These are phyloP conservation scores for Epinephelus coioides DNA, from an alignment of 2,797 vertebrate species.

Conservation along the genomic window DNA sequence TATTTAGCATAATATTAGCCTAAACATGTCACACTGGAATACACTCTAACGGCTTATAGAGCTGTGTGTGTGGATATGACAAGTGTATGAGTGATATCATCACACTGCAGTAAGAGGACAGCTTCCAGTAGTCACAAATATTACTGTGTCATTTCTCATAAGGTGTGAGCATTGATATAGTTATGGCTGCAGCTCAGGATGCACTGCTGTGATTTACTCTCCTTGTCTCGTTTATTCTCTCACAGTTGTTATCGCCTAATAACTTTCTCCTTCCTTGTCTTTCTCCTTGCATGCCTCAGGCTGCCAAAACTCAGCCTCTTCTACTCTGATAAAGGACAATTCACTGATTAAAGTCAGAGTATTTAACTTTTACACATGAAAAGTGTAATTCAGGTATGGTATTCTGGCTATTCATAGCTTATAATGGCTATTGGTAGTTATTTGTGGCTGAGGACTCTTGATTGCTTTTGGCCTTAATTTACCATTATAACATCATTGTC, in stretches of 20 bases:
- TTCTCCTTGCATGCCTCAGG: not conserved
- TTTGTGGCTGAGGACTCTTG: not conserved
- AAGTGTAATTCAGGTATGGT: no score
- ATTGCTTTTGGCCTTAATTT: not conserved
- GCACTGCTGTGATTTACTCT: slow-evolving; percentile 10
- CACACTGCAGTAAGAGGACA: slow-evolving; percentile 4
- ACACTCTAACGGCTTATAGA: slow-evolving; percentile 32
- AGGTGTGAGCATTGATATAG: slow-evolving; percentile 9
- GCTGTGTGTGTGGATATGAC: slow-evolving; percentile 18
- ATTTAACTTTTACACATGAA: not conserved
- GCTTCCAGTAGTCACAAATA: slow-evolving; percentile 30
- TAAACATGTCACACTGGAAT: slow-evolving; percentile 57
- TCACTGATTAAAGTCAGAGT: not conserved
- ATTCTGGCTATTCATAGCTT: no score
- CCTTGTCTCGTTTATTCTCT: not conserved
- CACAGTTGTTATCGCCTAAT: not conserved
- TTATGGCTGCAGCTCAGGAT: slow-evolving; percentile 25
- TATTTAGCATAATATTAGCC: slow-evolving; percentile 72
- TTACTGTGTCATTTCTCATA: slow-evolving; percentile 19
- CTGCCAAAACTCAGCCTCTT: not conserved
- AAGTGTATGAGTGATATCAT: slow-evolving; percentile 16
- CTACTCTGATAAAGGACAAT: not conserved
- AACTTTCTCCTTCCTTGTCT: not conserved
- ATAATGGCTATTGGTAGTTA: not conserved
- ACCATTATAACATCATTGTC: no score